Conservation (phyloP, 2,888 invertebrate species). For the Epiblema foenella region DNA sequence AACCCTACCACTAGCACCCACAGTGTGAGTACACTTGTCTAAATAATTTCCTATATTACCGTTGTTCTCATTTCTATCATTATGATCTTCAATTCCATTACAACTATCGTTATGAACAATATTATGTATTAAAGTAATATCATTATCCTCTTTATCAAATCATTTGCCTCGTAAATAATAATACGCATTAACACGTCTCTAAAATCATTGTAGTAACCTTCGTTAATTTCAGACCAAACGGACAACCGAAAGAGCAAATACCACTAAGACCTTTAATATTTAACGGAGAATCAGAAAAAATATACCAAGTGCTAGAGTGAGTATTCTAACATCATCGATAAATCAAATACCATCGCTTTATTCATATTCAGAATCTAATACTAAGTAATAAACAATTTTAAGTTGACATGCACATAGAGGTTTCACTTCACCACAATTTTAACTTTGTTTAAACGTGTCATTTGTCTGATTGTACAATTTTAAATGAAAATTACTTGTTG, state of each 20-base stretch:
- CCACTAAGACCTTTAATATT: slow-evolving; percentile 91
- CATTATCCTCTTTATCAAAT: neutral
- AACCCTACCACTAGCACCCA: slow-evolving; percentile 71
- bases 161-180: neutral
- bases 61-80: neutral
- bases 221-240: slow-evolving; percentile 68
- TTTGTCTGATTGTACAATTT: slow-evolving; percentile 39
- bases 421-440: slow-evolving; percentile 3
- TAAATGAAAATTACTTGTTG: slow-evolving; percentile 61
- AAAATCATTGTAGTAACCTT: neutral
- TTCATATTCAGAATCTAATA: slow-evolving; percentile 9
- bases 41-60: neutral
- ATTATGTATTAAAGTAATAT: no score
- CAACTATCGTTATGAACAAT: no score
- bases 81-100: neutral
- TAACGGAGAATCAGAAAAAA: slow-evolving; percentile 87
- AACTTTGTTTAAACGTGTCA: neutral
- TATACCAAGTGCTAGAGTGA: slow-evolving; percentile 90
- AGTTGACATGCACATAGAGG: slow-evolving; percentile 9
- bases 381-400: neutral
- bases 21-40: slow-evolving; percentile 64
- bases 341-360: slow-evolving; percentile 22
- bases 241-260: slow-evolving; percentile 88
- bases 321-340: slow-evolving; percentile 61
- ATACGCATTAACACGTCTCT: neutral